phyloP scores from a whole-genome alignment of 2,113 vertebrate species.

The Rhineura floridana region DNA sequence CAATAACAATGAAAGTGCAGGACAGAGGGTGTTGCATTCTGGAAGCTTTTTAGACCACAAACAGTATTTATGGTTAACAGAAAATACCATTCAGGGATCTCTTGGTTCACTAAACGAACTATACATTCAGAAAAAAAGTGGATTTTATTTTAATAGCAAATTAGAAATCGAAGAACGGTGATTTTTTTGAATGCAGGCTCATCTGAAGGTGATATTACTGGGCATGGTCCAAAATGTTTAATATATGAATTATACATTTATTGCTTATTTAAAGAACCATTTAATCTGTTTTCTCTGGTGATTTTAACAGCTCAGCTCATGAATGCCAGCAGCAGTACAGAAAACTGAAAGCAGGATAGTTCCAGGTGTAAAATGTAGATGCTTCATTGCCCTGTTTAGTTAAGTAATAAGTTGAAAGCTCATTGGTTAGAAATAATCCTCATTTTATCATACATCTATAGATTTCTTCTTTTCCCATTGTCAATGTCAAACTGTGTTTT shows the following conservation, averaged over 20 bases:
- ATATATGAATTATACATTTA: constrained; percentile 38
- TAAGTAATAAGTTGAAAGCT: constrained; percentile 46
- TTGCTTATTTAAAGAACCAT: constrained; percentile 28
- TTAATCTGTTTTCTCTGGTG: constrained; percentile 60
- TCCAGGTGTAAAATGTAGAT: constrained; percentile 41
- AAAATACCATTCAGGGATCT: constrained; percentile 6
- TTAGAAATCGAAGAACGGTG: constrained; percentile 10
- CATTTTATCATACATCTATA: constrained; percentile 1
- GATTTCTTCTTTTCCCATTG: not conserved
- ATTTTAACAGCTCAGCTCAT: constrained; percentile 51
- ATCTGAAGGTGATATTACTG: constrained; percentile 9
- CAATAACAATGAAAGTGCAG: constrained; percentile 29
- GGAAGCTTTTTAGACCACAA: not conserved
- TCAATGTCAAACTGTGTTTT: constrained; percentile 8
- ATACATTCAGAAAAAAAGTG: not conserved
- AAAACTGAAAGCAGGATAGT: constrained; percentile 48
- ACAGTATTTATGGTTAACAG: constrained; percentile 7
- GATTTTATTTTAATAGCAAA: constrained; percentile 19
- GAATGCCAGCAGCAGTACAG: constrained; percentile 41
- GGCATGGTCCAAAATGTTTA: not conserved
- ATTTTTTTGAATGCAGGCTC: constrained; percentile 37
- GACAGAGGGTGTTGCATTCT: constrained; percentile 3
- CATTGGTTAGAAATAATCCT: constrained; percentile 26
- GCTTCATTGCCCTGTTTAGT: constrained; percentile 41
- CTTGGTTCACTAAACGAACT: not conserved